A percentile compares a stretch with the other conserved stretches of the same genome.
phyloP scores from a whole-genome alignment of 1,140 invertebrate genomes.

The Chrysomallon squamiferum region DNA sequence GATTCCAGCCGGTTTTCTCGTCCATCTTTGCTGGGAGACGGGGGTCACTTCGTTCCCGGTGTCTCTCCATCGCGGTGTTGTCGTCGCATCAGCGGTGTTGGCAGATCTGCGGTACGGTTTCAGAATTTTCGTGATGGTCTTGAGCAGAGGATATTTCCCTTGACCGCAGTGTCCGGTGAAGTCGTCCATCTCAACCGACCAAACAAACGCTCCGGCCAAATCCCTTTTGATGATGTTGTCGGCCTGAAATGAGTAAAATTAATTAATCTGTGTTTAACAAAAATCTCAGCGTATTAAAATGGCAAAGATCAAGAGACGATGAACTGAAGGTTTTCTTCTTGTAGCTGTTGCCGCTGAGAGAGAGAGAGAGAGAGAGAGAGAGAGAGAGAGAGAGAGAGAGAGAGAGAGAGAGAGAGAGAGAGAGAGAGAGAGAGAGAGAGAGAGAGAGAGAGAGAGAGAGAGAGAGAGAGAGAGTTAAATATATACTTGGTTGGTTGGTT shows the following conservation, averaged over 20 bases:
- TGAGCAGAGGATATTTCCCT: slow-evolving; percentile 69
- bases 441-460: too few species aligned
- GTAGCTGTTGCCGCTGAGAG: too few species aligned
- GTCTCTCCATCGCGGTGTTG: neutral
- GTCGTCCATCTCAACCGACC: slow-evolving; percentile 68
- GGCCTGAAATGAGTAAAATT: slow-evolving; percentile 49
- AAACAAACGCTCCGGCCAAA: slow-evolving; percentile 71
- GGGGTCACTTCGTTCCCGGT: neutral
- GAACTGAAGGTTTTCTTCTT: too few species aligned
- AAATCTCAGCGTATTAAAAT: too few species aligned
- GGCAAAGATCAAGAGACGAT: too few species aligned
- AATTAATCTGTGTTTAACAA: too few species aligned
- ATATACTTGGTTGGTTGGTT: too few species aligned
- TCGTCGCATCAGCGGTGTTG: slow-evolving; percentile 7
- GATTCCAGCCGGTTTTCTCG: neutral
- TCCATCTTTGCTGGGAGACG: neutral
- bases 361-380: too few species aligned
- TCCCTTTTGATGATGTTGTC: slow-evolving; percentile 41
- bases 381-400: too few species aligned
- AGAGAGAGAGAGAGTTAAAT: too few species aligned
- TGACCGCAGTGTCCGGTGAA: slow-evolving; percentile 54
- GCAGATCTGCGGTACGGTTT: slow-evolving; percentile 11
- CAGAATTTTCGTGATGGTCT: slow-evolving; percentile 56
- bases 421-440: too few species aligned
- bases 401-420: too few species aligned